phyloP scores from a whole-genome alignment of 2,888 invertebrate genomes.

The Mermis nigrescens region DNA sequence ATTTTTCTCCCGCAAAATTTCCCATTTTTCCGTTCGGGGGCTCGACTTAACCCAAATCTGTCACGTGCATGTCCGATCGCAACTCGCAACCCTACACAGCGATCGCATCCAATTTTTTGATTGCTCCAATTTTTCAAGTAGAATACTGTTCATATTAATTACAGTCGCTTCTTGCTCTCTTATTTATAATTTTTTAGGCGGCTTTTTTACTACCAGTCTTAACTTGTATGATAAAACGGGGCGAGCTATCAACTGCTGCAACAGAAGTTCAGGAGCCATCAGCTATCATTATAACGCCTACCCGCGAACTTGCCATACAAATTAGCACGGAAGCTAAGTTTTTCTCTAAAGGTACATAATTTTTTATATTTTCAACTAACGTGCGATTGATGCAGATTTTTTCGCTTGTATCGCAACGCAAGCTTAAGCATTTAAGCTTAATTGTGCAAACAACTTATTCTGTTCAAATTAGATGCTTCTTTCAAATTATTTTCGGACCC shows the following conservation, averaged over 20 bases:
- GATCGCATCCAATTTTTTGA: too few relatives aligned
- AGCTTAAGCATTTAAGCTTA: too few relatives aligned
- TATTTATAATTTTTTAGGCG: constrained; percentile 43
- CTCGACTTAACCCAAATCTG: too few relatives aligned
- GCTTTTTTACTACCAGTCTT: constrained; percentile 80
- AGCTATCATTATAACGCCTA: constrained; percentile 68
- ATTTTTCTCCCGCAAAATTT: too few relatives aligned
- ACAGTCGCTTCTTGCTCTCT: neutral
- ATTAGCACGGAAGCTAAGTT: constrained; percentile 49
- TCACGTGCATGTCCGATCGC: too few relatives aligned
- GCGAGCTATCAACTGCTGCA: constrained; percentile 13
- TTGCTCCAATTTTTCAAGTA: too few relatives aligned
- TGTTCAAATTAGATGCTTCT: neutral
- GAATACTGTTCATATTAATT: neutral
- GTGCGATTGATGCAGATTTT: too few relatives aligned
- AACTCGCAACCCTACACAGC: too few relatives aligned
- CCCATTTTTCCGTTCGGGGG: too few relatives aligned
- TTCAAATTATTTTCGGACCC: too few relatives aligned
- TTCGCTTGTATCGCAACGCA: neutral
- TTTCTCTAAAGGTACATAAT: neutral
- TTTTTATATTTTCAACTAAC: neutral
- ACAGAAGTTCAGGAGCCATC: constrained; percentile 47
- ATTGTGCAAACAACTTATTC: too few relatives aligned
- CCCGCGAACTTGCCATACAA: constrained; percentile 71
- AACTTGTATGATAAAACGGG: constrained; percentile 37